Conservation (phyloP, 1,140 invertebrate genomes). For the Neodiprion lecontei region DNA sequence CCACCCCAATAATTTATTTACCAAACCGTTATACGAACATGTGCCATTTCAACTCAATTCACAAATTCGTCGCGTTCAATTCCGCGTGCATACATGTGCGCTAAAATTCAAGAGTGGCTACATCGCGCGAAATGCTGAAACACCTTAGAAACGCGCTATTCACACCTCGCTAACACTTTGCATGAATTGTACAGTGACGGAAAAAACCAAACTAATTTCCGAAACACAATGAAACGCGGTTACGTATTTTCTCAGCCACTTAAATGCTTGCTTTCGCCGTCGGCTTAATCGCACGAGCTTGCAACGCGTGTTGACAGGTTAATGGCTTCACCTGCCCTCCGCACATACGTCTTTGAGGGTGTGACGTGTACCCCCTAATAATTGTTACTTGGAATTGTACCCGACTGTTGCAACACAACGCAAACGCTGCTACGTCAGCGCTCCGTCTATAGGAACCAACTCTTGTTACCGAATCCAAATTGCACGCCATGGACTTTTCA, state of each 20-base stretch:
- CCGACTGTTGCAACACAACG: background rate
- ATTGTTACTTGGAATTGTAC: background rate
- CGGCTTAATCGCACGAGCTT: background rate
- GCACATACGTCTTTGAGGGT: background rate
- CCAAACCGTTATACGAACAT: too few species aligned
- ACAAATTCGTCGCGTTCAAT: too few species aligned
- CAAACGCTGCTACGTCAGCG: background rate
- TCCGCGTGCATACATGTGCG: too few species aligned
- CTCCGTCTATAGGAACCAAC: too few species aligned
- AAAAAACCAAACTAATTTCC: slow-evolving; percentile 1
- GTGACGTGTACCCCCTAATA: background rate
- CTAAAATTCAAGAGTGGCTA: too few species aligned
- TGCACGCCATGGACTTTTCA: too few species aligned
- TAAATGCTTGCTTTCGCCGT: background rate
- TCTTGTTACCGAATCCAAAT: too few species aligned
- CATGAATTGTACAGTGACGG: background rate
- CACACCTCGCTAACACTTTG: too few species aligned
- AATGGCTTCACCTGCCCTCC: background rate
- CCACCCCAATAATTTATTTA: too few species aligned
- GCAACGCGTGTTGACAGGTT: background rate
- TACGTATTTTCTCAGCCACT: background rate
- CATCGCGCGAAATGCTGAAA: too few species aligned
- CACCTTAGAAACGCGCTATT: too few species aligned
- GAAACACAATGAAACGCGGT: background rate
- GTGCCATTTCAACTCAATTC: too few species aligned